phyloP scores from a whole-genome alignment of 2,113 vertebrate species.

The Heterochromis multidens region DNA sequence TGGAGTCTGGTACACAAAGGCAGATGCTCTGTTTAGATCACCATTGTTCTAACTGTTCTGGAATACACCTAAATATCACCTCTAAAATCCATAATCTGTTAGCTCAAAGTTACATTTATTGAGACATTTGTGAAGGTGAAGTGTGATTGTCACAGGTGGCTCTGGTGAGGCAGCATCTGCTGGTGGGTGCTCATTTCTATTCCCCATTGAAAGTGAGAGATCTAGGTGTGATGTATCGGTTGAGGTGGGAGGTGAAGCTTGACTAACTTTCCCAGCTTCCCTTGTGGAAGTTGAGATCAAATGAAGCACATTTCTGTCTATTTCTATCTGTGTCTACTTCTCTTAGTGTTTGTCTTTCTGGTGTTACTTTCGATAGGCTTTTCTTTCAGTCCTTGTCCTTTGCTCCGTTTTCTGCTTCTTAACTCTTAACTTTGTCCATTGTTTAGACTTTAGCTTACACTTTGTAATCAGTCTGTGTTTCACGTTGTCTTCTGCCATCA shows the following conservation, averaged over 20 bases:
- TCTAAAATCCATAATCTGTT: not conserved
- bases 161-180: not conserved
- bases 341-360: not conserved
- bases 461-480: not conserved
- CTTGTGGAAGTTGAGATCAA: constrained; percentile 7
- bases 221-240: not conserved
- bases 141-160: not conserved
- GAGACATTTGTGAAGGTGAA: not conserved
- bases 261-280: not conserved
- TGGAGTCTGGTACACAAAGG: not conserved
- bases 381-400: not conserved
- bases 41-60: not conserved
- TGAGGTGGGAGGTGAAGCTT: not conserved
- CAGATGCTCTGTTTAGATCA: not conserved
- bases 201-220: not conserved
- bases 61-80: not conserved
- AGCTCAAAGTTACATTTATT: not conserved
- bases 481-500: not conserved
- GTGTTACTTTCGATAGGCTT: not conserved
- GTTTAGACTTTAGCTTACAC: not conserved
- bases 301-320: not conserved
- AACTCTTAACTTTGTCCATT: not conserved
- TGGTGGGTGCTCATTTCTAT: not conserved
- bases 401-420: not conserved
- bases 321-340: not conserved